Conservation (phyloP, 2,113 vertebrate genomes). For the Dipodomys merriami region DNA sequence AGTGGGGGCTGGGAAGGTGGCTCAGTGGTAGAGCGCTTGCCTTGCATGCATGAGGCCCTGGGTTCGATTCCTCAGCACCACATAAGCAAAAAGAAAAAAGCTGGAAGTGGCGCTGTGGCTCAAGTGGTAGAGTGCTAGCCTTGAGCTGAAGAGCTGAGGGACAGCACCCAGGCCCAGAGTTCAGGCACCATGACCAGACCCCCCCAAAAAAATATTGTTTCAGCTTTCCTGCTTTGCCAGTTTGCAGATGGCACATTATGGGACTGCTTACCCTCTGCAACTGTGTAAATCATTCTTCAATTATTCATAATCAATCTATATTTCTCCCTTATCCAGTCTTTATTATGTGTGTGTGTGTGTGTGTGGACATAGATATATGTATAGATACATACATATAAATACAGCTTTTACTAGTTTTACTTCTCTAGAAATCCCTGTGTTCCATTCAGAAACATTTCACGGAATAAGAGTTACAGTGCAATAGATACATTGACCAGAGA, state of each 20-base stretch:
- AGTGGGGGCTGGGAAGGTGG: too few relatives aligned
- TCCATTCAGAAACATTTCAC: not conserved
- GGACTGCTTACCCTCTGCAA: not conserved
- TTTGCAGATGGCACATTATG: not conserved
- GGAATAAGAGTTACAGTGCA: not conserved
- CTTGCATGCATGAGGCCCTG: too few relatives aligned
- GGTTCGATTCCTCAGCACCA: too few relatives aligned
- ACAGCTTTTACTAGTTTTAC: not conserved
- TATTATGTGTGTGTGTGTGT: not conserved
- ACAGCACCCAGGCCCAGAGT: too few relatives aligned
- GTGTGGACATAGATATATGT: not conserved
- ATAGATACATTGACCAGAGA: not conserved
- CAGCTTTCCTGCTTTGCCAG: not conserved
- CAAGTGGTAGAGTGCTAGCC: too few relatives aligned
- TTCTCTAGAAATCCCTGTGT: not conserved
- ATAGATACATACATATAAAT: not conserved
- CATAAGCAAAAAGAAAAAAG: too few relatives aligned
- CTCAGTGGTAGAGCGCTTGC: too few relatives aligned
- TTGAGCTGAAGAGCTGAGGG: too few relatives aligned
- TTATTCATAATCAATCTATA: not conserved
- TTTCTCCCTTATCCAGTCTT: not conserved
- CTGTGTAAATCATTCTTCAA: not conserved
- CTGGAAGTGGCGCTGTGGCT: too few relatives aligned
- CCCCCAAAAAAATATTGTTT: too few relatives aligned
- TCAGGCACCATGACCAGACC: too few relatives aligned